A percentile compares a stretch with the other conserved stretches of the same genome.
These are phyloP conservation scores for Corticium candelabrum DNA, from an alignment of 37 sponge, comb jelly and placozoan genomes.

Conservation along the genomic window DNA sequence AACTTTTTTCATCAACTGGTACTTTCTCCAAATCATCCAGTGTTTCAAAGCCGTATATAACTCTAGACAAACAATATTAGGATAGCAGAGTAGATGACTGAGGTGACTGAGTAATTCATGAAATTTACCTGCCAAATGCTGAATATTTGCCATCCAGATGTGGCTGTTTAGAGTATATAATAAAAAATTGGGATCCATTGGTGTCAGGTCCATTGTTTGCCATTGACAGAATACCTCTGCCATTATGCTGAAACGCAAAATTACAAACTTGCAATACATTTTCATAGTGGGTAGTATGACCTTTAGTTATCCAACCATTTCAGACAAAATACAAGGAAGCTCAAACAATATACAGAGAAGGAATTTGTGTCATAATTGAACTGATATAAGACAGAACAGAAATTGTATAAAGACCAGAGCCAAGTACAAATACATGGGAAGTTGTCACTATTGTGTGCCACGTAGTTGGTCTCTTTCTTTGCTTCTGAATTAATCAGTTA, in stretches of 20 bases:
- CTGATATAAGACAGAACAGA: no score
- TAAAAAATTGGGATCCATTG: constrained; percentile 96
- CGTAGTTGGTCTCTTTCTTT: no score
- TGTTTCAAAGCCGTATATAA: constrained; percentile 93
- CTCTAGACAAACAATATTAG: constrained; percentile 17
- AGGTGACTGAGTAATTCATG: not conserved
- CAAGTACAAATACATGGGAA: no score
- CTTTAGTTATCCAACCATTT: not conserved
- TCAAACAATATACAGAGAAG: no score
- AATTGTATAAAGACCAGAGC: no score
- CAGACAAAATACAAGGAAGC: not conserved
- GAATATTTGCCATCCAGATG: constrained; percentile 90
- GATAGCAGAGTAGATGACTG: not conserved
- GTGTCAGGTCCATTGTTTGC: constrained; percentile 93
- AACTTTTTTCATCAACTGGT: constrained; percentile 92
- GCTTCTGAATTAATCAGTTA: no score
- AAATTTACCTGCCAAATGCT: constrained; percentile 76
- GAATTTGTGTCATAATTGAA: no score
- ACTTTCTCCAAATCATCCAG: constrained; percentile 94
- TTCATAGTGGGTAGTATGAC: no score
- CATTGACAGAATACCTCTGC: constrained; percentile 90
- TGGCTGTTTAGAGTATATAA: constrained; percentile 86
- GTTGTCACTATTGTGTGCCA: no score
- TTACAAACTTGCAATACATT: no score
- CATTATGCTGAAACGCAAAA: constrained; percentile 51